Conservation (phyloP, 2,113 vertebrate genomes). For the Triplophysa rosa region DNA sequence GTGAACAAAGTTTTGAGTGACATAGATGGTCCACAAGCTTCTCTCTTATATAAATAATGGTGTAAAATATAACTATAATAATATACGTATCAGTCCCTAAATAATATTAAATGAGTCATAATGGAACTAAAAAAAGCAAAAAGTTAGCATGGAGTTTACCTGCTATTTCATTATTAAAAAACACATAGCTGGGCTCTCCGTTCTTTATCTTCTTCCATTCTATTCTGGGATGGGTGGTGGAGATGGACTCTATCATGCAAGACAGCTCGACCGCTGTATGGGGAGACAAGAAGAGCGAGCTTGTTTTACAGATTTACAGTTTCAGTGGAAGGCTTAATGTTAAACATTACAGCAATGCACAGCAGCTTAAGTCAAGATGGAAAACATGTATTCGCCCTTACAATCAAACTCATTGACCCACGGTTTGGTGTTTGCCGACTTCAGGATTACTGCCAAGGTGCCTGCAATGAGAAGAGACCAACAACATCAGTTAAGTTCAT, state of each 20-base stretch:
- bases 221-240: constrained; percentile 83
- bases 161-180: constrained; percentile 83
- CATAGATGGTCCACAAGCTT: no score
- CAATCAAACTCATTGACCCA: constrained; percentile 94
- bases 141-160: constrained; percentile 69
- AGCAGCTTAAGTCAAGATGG: neutral
- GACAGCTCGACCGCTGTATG: constrained; percentile 85
- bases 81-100: no score
- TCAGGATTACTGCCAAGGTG: constrained; percentile 84
- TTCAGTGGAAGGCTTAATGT: neutral
- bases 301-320: neutral
- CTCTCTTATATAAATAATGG: no score
- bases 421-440: constrained; percentile 77
- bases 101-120: no score
- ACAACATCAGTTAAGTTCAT: constrained; percentile 37
- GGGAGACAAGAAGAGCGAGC: constrained; percentile 3
- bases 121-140: neutral
- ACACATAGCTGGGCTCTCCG: constrained; percentile 87
- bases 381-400: constrained; percentile 69
- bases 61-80: neutral
- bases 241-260: constrained; percentile 88
- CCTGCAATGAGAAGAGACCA: constrained; percentile 72
- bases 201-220: constrained; percentile 96
- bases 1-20: neutral
- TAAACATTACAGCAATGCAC: neutral